A percentile compares a stretch with the other conserved stretches of the same genome.
phyloP scores from a whole-genome alignment of 2,797 vertebrate genomes.

The Enteromius treurensis region DNA sequence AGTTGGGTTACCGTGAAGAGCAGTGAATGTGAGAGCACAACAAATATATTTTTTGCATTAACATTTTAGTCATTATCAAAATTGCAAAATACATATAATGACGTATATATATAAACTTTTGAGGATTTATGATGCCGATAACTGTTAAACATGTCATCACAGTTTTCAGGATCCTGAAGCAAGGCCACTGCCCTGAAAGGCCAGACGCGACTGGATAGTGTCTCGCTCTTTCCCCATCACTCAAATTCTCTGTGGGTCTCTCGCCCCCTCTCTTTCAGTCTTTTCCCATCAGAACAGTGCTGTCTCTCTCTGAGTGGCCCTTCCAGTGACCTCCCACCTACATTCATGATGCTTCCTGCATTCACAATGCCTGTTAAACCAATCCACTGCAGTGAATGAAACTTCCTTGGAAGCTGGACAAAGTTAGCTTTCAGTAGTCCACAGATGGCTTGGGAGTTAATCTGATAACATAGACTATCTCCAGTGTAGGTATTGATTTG shows the following conservation, averaged over 20 bases:
- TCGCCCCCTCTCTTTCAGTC: not conserved
- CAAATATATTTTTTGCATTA: not conserved
- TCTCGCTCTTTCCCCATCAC: not conserved
- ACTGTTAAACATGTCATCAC: not conserved
- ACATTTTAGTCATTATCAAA: too few species aligned
- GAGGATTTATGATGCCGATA: not conserved
- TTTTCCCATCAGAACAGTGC: slow-evolving; percentile 30
- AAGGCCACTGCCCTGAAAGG: not conserved
- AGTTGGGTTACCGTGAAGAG: too few species aligned
- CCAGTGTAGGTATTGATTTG: slow-evolving; percentile 67
- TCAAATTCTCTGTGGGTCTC: not conserved
- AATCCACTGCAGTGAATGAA: slow-evolving; percentile 53
- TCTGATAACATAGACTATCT: slow-evolving; percentile 63
- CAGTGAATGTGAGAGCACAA: too few species aligned
- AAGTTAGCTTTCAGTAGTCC: slow-evolving; percentile 61
- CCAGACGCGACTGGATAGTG: not conserved
- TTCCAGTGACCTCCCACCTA: slow-evolving; percentile 55
- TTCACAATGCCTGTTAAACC: slow-evolving; percentile 48
- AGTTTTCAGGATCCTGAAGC: not conserved
- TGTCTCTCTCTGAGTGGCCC: slow-evolving; percentile 27
- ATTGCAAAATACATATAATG: too few species aligned
- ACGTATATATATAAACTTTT: too few species aligned
- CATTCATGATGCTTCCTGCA: slow-evolving; percentile 68
- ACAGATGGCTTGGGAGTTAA: slow-evolving; percentile 44
- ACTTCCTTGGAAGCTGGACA: slow-evolving; percentile 51